These are phyloP conservation scores for Drosophila ananassae DNA, from an alignment of 1,140 invertebrate species.

Conservation along the genomic window DNA sequence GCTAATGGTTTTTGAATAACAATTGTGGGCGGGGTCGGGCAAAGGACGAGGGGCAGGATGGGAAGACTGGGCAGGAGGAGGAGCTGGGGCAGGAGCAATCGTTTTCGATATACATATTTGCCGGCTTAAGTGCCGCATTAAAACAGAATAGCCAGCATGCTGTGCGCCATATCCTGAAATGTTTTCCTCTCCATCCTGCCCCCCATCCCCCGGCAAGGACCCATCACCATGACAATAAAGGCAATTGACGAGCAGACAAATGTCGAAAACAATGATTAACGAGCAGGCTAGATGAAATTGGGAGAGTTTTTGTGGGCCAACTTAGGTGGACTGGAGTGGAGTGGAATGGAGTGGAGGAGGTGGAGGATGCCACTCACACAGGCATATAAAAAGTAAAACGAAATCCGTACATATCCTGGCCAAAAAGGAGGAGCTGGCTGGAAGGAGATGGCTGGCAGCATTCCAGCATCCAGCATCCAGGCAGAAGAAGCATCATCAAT, in stretches of 20 bases:
- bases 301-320: constrained; percentile 5
- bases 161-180: constrained; percentile 6
- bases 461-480: constrained; percentile 16
- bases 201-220: constrained; percentile 3
- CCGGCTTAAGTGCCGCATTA: constrained; percentile 78
- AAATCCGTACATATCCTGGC: constrained; percentile 28
- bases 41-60: too few relatives aligned
- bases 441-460: constrained; percentile 12
- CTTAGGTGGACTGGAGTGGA: not conserved
- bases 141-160: constrained; percentile 44
- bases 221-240: constrained; percentile 81
- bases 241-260: constrained; percentile 79
- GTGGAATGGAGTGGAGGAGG: not conserved
- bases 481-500: constrained; percentile 72
- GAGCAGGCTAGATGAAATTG: constrained; percentile 54
- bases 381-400: constrained; percentile 51
- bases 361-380: constrained; percentile 56
- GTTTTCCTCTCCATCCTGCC: not conserved
- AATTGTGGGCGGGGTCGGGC: constrained; percentile 28
- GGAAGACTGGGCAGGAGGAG: not conserved
- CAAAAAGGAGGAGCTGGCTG: constrained; percentile 12
- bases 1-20: constrained; percentile 81
- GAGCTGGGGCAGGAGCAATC: constrained; percentile 6
- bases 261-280: constrained; percentile 83
- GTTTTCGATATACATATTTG: constrained; percentile 63